phyloP scores from a whole-genome alignment of 1,140 invertebrate genomes.

The Holcopasites calliopsidis region DNA sequence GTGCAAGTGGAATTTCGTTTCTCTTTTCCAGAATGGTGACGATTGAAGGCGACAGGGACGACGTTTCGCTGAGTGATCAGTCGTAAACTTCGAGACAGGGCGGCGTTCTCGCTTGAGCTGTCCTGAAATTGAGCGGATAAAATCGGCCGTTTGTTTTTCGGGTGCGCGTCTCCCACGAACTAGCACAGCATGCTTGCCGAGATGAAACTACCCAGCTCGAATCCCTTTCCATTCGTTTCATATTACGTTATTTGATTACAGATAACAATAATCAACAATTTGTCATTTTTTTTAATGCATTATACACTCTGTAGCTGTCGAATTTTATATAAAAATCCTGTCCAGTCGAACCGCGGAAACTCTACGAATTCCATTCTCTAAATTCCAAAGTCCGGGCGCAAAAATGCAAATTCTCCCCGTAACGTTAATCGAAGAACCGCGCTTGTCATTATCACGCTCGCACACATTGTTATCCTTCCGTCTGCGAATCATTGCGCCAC shows the following conservation, averaged over 20 bases:
- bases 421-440: no score
- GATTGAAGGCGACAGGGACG: constrained; percentile 37
- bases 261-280: no score
- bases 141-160: constrained; percentile 42
- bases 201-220: constrained; percentile 21
- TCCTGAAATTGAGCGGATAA: constrained; percentile 51
- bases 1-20: constrained; percentile 37
- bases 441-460: neutral
- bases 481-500: neutral
- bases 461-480: neutral
- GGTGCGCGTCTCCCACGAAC: neutral
- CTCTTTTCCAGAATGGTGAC: constrained; percentile 20
- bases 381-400: no score
- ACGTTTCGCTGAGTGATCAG: constrained; percentile 47
- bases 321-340: no score
- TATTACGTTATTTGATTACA: no score
- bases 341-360: neutral
- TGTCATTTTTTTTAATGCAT: no score
- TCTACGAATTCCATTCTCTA: no score
- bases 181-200: neutral
- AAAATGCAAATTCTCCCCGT: no score
- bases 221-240: neutral
- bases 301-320: no score
- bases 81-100: constrained; percentile 54
- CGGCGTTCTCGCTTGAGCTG: constrained; percentile 34